Evolutionary conservation across 1,140 invertebrate species (phyloP).

Genomic region (Elysia chlorotica): DNA sequence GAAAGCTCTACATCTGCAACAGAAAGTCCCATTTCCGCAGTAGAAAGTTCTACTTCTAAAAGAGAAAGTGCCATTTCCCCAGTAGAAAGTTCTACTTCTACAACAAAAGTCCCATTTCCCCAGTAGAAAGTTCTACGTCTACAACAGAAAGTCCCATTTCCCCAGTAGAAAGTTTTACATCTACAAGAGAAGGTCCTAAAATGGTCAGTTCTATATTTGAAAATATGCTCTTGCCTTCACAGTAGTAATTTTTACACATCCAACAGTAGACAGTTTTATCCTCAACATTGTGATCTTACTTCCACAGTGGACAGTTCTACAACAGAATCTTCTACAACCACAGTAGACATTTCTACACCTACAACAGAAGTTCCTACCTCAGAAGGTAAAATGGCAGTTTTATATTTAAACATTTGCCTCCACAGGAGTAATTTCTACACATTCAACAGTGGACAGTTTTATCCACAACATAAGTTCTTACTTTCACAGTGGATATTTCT

Average conservation of each 20-base stretch:
- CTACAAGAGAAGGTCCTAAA: neutral
- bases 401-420: too few species aligned
- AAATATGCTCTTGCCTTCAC: neutral
- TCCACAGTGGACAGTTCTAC: neutral
- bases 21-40: neutral
- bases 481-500: too few species aligned
- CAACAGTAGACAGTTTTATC: neutral
- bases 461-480: too few species aligned
- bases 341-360: neutral
- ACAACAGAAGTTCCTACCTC: conserved; percentile 2
- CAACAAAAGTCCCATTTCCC: neutral
- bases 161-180: neutral
- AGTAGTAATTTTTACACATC: neutral
- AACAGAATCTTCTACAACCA: neutral
- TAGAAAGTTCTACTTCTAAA: conserved; percentile 1
- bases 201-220: neutral
- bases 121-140: neutral
- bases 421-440: too few species aligned
- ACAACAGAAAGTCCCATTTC: neutral
- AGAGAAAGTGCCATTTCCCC: neutral
- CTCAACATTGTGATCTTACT: neutral
- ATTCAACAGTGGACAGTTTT: too few species aligned
- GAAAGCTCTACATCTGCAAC: neutral
- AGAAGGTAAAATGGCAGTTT: too few species aligned
- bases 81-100: neutral